A percentile compares a stretch with the other conserved stretches of the same genome.
phyloP scores from a whole-genome alignment of 2,797 vertebrate species.

The Choloepus didactylus region DNA sequence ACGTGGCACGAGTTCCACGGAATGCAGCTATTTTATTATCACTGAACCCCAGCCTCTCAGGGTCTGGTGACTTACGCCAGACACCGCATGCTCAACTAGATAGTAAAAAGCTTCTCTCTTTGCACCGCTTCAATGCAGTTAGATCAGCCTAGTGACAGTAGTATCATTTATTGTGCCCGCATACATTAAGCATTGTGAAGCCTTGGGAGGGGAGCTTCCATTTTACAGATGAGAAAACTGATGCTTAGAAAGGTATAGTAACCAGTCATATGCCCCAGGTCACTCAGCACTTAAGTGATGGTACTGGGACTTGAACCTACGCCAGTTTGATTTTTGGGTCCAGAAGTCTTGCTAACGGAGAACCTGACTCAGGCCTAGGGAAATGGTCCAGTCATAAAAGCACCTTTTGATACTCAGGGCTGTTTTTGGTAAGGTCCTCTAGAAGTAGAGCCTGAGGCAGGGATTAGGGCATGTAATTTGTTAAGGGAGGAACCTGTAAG shows the following conservation, averaged over 20 bases:
- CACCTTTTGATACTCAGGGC: background rate
- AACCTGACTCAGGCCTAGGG: background rate
- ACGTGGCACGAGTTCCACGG: background rate
- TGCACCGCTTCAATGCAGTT: background rate
- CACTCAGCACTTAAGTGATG: background rate
- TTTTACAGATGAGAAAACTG: background rate
- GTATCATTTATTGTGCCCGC: rapidly evolving
- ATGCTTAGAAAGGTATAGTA: background rate
- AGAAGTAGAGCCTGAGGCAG: slow-evolving; percentile 1
- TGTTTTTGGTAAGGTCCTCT: background rate
- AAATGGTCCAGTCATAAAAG: background rate
- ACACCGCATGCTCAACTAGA: background rate
- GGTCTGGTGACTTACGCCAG: background rate
- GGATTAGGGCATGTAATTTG: background rate
- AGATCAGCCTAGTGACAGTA: background rate
- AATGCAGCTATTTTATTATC: background rate
- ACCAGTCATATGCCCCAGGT: background rate
- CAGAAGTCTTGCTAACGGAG: background rate
- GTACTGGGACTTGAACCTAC: background rate
- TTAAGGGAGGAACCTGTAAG: background rate
- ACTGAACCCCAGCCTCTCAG: background rate
- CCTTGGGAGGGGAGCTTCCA: background rate
- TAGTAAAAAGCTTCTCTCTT: background rate
- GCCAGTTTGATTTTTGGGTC: background rate
- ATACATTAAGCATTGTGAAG: background rate